phyloP scores from a whole-genome alignment of 2,888 invertebrate species.

The Thysanoteuthis rhombus region DNA sequence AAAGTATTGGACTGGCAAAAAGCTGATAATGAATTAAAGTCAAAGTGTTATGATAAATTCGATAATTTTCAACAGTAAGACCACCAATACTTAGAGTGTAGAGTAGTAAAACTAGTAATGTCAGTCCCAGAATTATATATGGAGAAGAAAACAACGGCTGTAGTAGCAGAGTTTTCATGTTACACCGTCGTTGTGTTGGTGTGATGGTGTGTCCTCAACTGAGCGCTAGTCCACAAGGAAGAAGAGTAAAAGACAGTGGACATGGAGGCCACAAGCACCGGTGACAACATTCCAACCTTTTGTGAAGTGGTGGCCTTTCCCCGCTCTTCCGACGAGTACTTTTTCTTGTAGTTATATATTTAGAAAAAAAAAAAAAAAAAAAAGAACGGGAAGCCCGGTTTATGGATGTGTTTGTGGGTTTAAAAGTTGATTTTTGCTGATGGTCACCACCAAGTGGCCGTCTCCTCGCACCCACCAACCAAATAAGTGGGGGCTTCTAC shows the following conservation, averaged over 20 bases:
- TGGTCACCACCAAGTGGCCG: neutral
- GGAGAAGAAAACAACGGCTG: neutral
- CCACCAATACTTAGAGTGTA: neutral
- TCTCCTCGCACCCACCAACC: neutral
- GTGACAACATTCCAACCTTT: slow-evolving; percentile 12
- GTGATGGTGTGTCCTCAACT: neutral
- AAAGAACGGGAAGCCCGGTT: too few species aligned
- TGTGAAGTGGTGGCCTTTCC: neutral
- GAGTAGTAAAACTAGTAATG: neutral
- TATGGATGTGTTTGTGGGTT: too few species aligned
- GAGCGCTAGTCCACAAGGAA: neutral
- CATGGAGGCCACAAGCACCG: slow-evolving; percentile 1
- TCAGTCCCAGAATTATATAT: neutral
- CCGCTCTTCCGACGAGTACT: neutral
- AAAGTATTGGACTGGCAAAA: neutral
- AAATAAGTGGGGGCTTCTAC: neutral
- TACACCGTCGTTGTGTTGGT: neutral
- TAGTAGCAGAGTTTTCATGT: slow-evolving; percentile 12
- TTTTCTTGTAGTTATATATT: neutral
- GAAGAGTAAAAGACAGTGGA: neutral
- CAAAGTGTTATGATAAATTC: neutral
- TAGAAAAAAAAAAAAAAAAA: too few species aligned
- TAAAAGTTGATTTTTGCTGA: too few species aligned
- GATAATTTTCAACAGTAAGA: neutral
- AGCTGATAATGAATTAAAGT: neutral